Conservation (phyloP, 2,888 invertebrate species). For the Epinotia demarniana region DNA sequence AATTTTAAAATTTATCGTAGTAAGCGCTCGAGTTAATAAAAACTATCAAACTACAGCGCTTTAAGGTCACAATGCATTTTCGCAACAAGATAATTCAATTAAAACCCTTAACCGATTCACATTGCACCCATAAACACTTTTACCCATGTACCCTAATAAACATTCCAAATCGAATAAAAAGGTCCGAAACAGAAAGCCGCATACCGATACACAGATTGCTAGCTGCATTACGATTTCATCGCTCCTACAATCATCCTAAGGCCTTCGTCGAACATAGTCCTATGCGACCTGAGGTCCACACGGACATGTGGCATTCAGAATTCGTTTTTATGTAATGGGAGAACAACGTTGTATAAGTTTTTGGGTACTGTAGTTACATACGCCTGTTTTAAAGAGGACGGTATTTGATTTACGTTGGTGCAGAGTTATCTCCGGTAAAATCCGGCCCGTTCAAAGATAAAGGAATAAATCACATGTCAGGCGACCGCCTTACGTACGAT, state of each 20-base stretch:
- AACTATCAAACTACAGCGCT: neutral
- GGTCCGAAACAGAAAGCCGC: conserved; percentile 48
- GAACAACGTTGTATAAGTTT: conserved; percentile 6
- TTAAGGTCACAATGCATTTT: neutral
- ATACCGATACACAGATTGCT: conserved; percentile 30
- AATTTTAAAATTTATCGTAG: too few relatives aligned
- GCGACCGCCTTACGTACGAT: conserved; percentile 70
- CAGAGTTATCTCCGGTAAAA: conserved; percentile 71
- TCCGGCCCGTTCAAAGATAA: conserved; percentile 72
- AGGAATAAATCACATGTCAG: conserved; percentile 80
- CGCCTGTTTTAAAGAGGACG: conserved; percentile 9
- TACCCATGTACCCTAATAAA: neutral
- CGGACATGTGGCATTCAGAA: neutral
- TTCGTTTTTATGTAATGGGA: neutral
- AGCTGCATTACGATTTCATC: conserved; percentile 67
- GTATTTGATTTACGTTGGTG: conserved; percentile 73
- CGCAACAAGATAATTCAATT: neutral
- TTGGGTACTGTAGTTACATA: neutral
- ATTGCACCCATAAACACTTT: neutral
- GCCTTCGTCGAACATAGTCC: neutral
- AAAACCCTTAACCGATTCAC: conserved; percentile 2
- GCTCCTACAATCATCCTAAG: conserved; percentile 64
- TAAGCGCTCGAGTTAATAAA: too few relatives aligned
- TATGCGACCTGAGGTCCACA: neutral
- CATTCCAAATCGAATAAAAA: conserved; percentile 39